Evolutionary conservation across 2,888 invertebrate genomes (phyloP), one percentile per base, ranked within the genome.

Genomic region (Microplitis manilae): DNA sequence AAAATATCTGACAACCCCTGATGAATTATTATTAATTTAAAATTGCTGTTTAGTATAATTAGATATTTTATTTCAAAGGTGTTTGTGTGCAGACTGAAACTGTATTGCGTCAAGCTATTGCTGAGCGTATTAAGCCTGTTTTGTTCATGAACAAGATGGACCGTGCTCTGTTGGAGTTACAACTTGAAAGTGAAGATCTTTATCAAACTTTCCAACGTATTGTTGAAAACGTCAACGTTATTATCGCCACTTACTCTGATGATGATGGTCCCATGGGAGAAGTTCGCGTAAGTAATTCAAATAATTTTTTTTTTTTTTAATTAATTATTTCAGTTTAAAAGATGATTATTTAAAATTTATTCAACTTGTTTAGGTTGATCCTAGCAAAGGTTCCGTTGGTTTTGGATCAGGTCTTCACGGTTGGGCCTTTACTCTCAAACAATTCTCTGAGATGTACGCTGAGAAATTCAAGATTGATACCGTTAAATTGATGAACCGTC

Each of bases 131-230:
- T 88, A 99, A 98, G 95, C 99, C 99, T 77, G 97, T 99, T 85
- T 93, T 99, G 87, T 99, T 99, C 95, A 99, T 99, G 99, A 99
- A 99, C 96, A 99, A 99, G 92, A 99, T 99, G 99, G 99, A 99
- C 93, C 96, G 99, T 85, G 99, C 99, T 84, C 93, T 99, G 79
- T 93, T 99, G 61, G 99, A 99, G 91, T 92, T 99, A 89, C 99
- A 99, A 90, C 92, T 99, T 86, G 98, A 97, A 80, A 94, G 96
- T 82, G 99, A 99, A 91, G 98, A 98, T 90, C 93, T 99, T 76
- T 99, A 97, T 92, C 99, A 99, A 92, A 98, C 97, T 87, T 99
- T 99, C 95, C 98, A 98, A 92, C 96, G 99, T 93, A 99, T 99
- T 89, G 98, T 99, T 86, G 99, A 99, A 92, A 99, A 98, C 90